Conservation (phyloP, 2,888 invertebrate species). For the Patella ulyssiponensis region DNA sequence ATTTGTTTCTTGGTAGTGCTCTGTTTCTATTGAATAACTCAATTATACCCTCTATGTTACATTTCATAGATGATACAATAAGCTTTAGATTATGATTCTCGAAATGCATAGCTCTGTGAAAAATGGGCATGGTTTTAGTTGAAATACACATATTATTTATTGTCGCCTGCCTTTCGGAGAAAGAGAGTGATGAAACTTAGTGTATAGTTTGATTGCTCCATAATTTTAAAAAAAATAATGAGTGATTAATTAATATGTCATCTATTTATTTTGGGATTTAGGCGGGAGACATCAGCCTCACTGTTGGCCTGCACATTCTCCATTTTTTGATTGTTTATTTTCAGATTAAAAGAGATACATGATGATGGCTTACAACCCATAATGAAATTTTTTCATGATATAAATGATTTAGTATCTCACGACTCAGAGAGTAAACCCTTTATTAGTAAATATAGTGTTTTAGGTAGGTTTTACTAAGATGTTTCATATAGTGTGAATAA, state of each 20-base stretch:
- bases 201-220: too few species aligned
- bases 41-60: too few species aligned
- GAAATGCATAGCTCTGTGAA: not conserved
- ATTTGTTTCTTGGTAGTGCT: too few species aligned
- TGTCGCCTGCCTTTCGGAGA: not conserved
- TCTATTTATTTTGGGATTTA: too few species aligned
- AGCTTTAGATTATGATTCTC: too few species aligned
- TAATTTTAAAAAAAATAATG: too few species aligned
- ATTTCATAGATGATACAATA: too few species aligned
- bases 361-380: slow-evolving; percentile 77
- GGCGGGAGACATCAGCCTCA: too few species aligned
- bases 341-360: slow-evolving; percentile 72
- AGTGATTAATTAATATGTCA: too few species aligned
- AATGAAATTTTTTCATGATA: slow-evolving; percentile 78
- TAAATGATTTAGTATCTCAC: slow-evolving; percentile 77
- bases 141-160: not conserved
- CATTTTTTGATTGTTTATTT: slow-evolving; percentile 19
- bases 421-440: slow-evolving; percentile 75
- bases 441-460: slow-evolving; percentile 80
- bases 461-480: slow-evolving; percentile 74
- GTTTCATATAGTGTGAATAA: too few species aligned
- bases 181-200: not conserved
- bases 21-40: too few species aligned
- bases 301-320: too few species aligned
- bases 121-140: not conserved